Base-by-base conservation (phyloP, 92 coral and sea anemone genomes). In the Parazoanthus atlanticus region DNA sequence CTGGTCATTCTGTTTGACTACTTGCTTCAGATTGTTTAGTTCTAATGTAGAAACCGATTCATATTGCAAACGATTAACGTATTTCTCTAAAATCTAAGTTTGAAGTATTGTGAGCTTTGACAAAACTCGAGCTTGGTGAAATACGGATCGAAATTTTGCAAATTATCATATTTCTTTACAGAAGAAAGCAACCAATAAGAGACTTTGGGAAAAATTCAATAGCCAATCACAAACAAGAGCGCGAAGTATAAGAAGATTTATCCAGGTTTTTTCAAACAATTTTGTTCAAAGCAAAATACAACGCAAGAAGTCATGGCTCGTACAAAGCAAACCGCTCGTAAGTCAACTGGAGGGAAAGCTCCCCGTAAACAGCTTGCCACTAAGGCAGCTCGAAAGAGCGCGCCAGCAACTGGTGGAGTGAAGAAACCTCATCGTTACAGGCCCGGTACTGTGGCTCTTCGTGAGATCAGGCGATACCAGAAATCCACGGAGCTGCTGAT, bases 301-400 rank as follows among this genome's bases (percentile, higher is more conserved):
- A 15, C 16, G 29, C 30, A 41, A 34, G 2, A 65, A 21, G 26
- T 17, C 26, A 95, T 95, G 98, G 98, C 98, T 86, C 98, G 98
- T 92, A 95, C 98, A 40, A 95, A 95, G 91, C 98, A 96, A 90
- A 93, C 96, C 32, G 98, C 98, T 5, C 92, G 99, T 72, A 96
- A 96, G 77, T 96, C 99, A 33, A 96, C 99, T 90, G 99, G 99
- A 89, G 99, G 99, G 92, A 96, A 96, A 90, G 99, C 99, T 86
- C 99, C 99, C 29, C 90, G 99, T 73, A 96, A 96, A 86, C 99
- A 96, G 88, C 90, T 96, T 52, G 99, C 98, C 7, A 96, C 98
- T 25, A 96, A 96, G 74, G 98, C 98, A 33, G 98, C 98, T 74
- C 93, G 98, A 56, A 96, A 96, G 89, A 96, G 98, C 85, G 98